A percentile compares a stretch with the other conserved stretches of the same genome.
These are phyloP conservation scores for Chironomus striatipennis DNA, from an alignment of 1,140 invertebrate genomes.

Conservation along the genomic window DNA sequence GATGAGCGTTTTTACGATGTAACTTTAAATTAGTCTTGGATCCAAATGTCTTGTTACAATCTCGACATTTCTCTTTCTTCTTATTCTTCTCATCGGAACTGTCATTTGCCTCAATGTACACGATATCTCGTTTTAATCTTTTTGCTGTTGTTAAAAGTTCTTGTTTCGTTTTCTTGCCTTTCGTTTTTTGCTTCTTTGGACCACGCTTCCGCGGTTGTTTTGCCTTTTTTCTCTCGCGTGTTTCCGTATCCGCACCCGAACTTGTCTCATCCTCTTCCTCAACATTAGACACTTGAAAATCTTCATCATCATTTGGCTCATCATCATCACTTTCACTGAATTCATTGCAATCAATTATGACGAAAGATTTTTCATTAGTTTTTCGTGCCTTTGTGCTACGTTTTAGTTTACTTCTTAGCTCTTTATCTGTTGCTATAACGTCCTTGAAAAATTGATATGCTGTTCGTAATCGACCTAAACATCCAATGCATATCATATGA, in stretches of 20 bases:
- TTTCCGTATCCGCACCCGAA: constrained; percentile 34
- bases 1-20: constrained; percentile 39
- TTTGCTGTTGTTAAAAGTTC: not conserved
- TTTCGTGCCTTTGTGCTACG: constrained; percentile 38
- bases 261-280: constrained; percentile 32
- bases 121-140: constrained; percentile 30
- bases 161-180: constrained; percentile 25
- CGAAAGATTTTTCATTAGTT: constrained; percentile 35
- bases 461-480: constrained; percentile 33
- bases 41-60: constrained; percentile 35
- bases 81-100: constrained; percentile 32
- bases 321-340: constrained; percentile 34
- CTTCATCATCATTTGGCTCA: constrained; percentile 34
- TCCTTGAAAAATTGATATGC: constrained; percentile 36
- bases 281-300: constrained; percentile 35
- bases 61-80: constrained; percentile 32
- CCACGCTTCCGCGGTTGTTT: not conserved
- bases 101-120: constrained; percentile 27
- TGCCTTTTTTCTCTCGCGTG: constrained; percentile 25
- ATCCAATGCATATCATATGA: constrained; percentile 36
- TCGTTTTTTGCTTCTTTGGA: constrained; percentile 16
- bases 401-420: constrained; percentile 38
- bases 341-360: constrained; percentile 37
- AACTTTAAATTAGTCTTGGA: constrained; percentile 44
- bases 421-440: constrained; percentile 37